A percentile compares a stretch with the other conserved stretches of the same genome.
Conservation (phyloP, 1,140 invertebrate species). For the Drosophila pandora region DNA sequence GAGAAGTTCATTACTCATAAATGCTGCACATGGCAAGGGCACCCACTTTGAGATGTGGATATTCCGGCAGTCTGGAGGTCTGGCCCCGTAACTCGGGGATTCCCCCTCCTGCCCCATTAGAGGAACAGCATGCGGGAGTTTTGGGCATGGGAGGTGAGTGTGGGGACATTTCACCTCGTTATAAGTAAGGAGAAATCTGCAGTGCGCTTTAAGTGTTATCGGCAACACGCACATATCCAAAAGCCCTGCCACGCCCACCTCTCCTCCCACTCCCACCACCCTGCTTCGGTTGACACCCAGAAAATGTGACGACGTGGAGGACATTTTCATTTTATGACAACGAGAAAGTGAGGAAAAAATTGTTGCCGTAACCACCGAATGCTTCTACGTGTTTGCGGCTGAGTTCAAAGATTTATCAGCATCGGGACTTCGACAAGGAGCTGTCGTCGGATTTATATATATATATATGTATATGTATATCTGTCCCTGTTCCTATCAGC, state of each 20-base stretch:
- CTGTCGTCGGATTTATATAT: constrained; percentile 57
- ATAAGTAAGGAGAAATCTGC: constrained; percentile 79
- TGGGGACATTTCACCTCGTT: constrained; percentile 59
- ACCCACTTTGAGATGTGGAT: constrained; percentile 37
- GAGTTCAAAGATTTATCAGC: constrained; percentile 81
- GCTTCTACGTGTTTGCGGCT: constrained; percentile 80
- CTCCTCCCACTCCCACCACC: constrained; percentile 9
- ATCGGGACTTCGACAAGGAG: constrained; percentile 74
- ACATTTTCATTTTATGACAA: constrained; percentile 82
- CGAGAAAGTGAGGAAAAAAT: constrained; percentile 56
- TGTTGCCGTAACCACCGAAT: constrained; percentile 78
- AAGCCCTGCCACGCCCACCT: constrained; percentile 39
- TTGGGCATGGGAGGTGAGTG: neutral
- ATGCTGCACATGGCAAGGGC: constrained; percentile 72
- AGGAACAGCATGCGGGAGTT: constrained; percentile 37
- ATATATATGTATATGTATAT: constrained; percentile 5
- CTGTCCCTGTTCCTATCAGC: constrained; percentile 20
- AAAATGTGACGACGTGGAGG: constrained; percentile 74
- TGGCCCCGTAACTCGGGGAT: constrained; percentile 3
- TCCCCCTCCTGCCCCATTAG: constrained; percentile 17
- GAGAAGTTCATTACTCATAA: constrained; percentile 81
- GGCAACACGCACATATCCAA: constrained; percentile 68
- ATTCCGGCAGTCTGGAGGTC: constrained; percentile 26
- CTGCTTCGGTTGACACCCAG: constrained; percentile 24
- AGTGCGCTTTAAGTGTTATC: constrained; percentile 81